Evolutionary conservation across 1,140 invertebrate genomes (phyloP).

Genomic region (Pseudomyrmex sp.): DNA sequence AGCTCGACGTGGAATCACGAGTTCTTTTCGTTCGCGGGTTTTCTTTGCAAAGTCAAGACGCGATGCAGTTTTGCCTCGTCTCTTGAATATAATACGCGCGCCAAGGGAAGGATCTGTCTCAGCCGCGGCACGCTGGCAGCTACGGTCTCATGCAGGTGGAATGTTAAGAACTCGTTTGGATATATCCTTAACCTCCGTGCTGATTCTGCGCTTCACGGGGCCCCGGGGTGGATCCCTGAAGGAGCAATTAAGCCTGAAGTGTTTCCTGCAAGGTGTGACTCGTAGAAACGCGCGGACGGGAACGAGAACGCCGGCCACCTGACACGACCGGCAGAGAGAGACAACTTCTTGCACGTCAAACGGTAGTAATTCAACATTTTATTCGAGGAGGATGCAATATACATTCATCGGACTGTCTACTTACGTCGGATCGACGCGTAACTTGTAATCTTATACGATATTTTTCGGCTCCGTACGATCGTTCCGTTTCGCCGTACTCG

Average conservation of each 20-base stretch:
- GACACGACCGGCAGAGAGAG: slow-evolving; percentile 73
- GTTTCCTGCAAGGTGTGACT: slow-evolving; percentile 84
- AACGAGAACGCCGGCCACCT: slow-evolving; percentile 82
- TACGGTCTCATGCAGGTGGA: slow-evolving; percentile 65
- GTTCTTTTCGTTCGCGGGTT: neutral
- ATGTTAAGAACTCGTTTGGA: slow-evolving; percentile 74
- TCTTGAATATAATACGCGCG: slow-evolving; percentile 36
- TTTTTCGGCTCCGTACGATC: slow-evolving; percentile 30
- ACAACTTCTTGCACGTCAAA: slow-evolving; percentile 78
- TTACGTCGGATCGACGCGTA: slow-evolving; percentile 64
- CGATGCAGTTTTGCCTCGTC: slow-evolving; percentile 17
- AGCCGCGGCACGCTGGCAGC: slow-evolving; percentile 42
- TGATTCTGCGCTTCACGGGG: slow-evolving; percentile 73
- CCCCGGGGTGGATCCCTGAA: slow-evolving; percentile 72
- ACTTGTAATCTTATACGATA: slow-evolving; percentile 58
- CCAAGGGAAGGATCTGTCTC: slow-evolving; percentile 29
- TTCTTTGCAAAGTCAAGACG: slow-evolving; percentile 18
- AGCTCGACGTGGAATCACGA: neutral
- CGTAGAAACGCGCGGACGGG: slow-evolving; percentile 76
- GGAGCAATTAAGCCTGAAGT: slow-evolving; percentile 82
- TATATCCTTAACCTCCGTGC: slow-evolving; percentile 74
- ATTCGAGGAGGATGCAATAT: slow-evolving; percentile 79
- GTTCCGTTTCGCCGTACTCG: neutral
- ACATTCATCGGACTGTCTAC: slow-evolving; percentile 72
- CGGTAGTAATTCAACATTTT: slow-evolving; percentile 82